A percentile compares a stretch with the other conserved stretches of the same genome.
Evolutionary conservation across 92 coral and sea anemone species (phyloP).

Genomic region (Virgularia gustaviana): DNA sequence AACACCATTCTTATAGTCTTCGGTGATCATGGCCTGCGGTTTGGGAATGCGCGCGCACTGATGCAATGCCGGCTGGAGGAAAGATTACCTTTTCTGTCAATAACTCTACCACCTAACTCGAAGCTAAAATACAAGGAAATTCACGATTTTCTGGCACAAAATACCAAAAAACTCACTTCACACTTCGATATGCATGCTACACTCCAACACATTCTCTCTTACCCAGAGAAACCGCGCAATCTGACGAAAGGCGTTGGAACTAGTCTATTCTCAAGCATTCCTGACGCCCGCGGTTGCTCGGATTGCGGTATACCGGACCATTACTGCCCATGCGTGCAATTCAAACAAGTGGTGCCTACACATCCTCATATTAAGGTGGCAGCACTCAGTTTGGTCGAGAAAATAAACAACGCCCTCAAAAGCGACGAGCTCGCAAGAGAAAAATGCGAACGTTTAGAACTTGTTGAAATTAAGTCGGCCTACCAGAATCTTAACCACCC

Average conservation of each 20-base stretch:
- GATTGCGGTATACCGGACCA: slow-evolving; percentile 79
- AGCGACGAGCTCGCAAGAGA: slow-evolving; percentile 47
- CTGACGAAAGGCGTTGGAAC: slow-evolving; percentile 51
- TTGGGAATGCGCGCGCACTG: slow-evolving; percentile 69
- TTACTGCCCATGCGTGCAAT: slow-evolving; percentile 87
- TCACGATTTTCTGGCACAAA: slow-evolving; percentile 43
- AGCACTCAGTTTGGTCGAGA: slow-evolving; percentile 61
- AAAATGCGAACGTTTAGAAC: slow-evolving; percentile 62
- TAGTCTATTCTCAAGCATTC: slow-evolving; percentile 61
- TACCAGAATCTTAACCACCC: slow-evolving; percentile 72
- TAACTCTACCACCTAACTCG: slow-evolving; percentile 74
- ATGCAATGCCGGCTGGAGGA: slow-evolving; percentile 85
- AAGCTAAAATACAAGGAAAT: slow-evolving; percentile 46
- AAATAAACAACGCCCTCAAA: slow-evolving; percentile 60
- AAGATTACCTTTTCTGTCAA: slow-evolving; percentile 75
- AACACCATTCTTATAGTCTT: slow-evolving; percentile 68
- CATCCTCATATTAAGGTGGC: slow-evolving; percentile 57
- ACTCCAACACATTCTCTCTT: slow-evolving; percentile 63
- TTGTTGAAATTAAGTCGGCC: slow-evolving; percentile 57
- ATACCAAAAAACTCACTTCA: slow-evolving; percentile 64
- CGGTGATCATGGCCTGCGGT: slow-evolving; percentile 86
- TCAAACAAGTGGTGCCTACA: slow-evolving; percentile 55
- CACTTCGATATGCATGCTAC: slow-evolving; percentile 89
- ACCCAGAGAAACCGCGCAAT: slow-evolving; percentile 56
- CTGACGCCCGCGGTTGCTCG: slow-evolving; percentile 64